Evolutionary conservation across 2,797 vertebrate species (phyloP), one percentile per base, ranked within the genome.

Genomic region (Peromyscus aztecus): DNA sequence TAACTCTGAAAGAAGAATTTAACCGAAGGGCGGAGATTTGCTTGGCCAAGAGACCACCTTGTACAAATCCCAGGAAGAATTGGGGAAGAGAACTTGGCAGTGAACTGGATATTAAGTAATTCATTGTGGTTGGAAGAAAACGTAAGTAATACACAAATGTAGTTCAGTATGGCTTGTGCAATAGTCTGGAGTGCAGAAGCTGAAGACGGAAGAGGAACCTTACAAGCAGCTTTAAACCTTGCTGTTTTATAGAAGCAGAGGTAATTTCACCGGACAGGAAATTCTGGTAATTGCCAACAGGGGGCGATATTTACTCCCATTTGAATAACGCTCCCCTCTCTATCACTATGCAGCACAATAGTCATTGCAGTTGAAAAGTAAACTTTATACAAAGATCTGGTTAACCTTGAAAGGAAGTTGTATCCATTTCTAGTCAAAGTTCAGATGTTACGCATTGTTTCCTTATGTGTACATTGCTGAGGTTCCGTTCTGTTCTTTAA

Each of bases 321-420:
- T 37, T 75, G 49, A 89, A 57, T 59, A 24, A 6, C 37, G 29
- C 31, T 83, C 29, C 40, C 13, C 11, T 29, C 34, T 6, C 46
- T 1, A 12, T n/a, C 55, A 34, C 17, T 75, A 21, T 31, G 31
- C 16, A 34, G 34, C 34, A 65, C 31, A 46, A 71, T n/a, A 67
- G 40, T 81, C 76, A 14, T 75, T 78, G 55, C 61, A n/a, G 37
- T 49, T 34, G 82, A 94, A 94, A 91, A 31, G 37, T 5, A 37
- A 82, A 86, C 77, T 88, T 67, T 43, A n/a, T 49, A 19, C 76
- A 78, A 93, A 89, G 17, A 40, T 91, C 31, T 49, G 80, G 59
- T 96, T 89, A 86, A 86, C 81, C 83, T 91, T 77, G 57, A 90
- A 89, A 93, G 78, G 37, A 88, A 13, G 23, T 46, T 69, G 24